Evolutionary conservation across 1,140 invertebrate genomes (phyloP).

Genomic region (Apis mellifera): DNA sequence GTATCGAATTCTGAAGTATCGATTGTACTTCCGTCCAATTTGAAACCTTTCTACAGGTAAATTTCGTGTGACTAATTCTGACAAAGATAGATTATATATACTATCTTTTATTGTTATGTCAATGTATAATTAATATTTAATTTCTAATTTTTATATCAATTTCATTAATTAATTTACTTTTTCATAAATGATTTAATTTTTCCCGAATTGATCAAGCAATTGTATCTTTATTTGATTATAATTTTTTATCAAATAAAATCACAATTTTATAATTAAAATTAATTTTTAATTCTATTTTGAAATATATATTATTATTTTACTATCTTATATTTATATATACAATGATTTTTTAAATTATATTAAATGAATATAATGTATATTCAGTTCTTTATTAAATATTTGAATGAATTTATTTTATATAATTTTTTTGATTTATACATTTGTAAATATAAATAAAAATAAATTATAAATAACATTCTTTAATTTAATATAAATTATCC

Average conservation of each 20-base stretch:
- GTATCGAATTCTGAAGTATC: slow-evolving; percentile 64
- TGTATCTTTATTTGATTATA: not conserved
- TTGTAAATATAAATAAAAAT: not conserved
- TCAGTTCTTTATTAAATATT: not conserved
- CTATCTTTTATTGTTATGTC: not conserved
- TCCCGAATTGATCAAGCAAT: not conserved
- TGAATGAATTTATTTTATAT: not conserved
- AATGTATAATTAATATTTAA: too few relatives aligned
- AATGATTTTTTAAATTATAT: not conserved
- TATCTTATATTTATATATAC: not conserved
- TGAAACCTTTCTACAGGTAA: slow-evolving; percentile 34
- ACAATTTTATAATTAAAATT: not conserved
- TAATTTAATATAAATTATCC: not conserved
- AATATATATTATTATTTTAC: not conserved
- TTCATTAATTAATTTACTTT: not conserved
- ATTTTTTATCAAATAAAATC: not conserved
- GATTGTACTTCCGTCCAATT: slow-evolving; percentile 57
- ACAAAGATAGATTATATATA: slow-evolving; percentile 30
- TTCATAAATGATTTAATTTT: not conserved
- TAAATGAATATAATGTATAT: not conserved
- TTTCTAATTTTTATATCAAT: not conserved
- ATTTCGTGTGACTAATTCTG: slow-evolving; percentile 24
- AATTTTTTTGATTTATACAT: not conserved
- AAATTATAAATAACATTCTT: not conserved
- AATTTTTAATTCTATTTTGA: not conserved